phyloP scores from a whole-genome alignment of 2,113 vertebrate genomes.

The Mobula hypostoma region DNA sequence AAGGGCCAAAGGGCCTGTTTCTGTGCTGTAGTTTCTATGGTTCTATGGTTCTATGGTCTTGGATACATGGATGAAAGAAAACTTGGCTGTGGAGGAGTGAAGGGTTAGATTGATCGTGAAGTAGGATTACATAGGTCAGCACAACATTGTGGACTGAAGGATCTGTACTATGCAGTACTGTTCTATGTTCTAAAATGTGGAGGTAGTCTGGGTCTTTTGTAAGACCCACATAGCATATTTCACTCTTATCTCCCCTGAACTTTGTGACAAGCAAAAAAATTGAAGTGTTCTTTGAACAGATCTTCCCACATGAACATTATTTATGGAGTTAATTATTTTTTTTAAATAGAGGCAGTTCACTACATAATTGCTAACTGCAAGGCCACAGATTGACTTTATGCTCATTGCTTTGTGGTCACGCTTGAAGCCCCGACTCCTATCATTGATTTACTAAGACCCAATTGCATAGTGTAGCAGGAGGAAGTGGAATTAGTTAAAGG shows the following conservation, averaged over 20 bases:
- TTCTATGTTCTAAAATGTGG: background rate
- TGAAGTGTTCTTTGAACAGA: background rate
- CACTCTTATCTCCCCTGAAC: background rate
- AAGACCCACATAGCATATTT: background rate
- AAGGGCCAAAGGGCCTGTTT: too few species aligned
- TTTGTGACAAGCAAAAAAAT: background rate
- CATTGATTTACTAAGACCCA: constrained; percentile 45
- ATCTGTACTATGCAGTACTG: too few species aligned
- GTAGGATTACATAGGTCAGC: too few species aligned
- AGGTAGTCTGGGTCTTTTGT: background rate
- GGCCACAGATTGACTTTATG: constrained; percentile 17
- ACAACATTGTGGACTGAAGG: too few species aligned
- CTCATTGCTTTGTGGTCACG: constrained; percentile 47
- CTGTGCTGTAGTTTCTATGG: too few species aligned
- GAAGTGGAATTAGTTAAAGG: constrained; percentile 49
- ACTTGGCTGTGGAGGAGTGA: too few species aligned
- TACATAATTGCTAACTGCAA: constrained; percentile 46
- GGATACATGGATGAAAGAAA: too few species aligned
- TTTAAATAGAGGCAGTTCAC: background rate
- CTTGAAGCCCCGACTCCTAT: constrained; percentile 49
- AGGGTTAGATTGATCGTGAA: too few species aligned
- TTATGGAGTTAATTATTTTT: background rate
- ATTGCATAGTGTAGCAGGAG: constrained; percentile 45
- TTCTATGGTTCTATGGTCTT: too few species aligned
- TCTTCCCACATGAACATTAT: constrained; percentile 3